Conservation (phyloP, 2,797 vertebrate genomes). For the Chromis chromis region DNA sequence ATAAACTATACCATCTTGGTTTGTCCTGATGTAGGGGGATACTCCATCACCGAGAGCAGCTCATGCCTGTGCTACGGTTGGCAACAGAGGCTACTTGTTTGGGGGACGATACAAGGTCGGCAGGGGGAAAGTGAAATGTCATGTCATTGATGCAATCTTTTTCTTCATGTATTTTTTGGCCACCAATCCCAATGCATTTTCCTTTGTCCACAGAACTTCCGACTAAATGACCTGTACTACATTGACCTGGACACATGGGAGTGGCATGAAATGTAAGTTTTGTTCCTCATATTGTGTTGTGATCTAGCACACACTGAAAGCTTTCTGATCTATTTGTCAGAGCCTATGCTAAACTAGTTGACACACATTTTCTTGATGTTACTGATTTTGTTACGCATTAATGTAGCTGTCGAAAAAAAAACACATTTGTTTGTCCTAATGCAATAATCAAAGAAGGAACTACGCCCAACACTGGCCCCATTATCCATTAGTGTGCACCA, state of each 20-base stretch:
- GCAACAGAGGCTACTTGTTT: constrained; percentile 94
- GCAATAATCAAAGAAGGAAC: not conserved
- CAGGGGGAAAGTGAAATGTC: too few relatives aligned
- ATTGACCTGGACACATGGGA: constrained; percentile 95
- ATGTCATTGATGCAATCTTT: too few relatives aligned
- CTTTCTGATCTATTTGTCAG: too few relatives aligned
- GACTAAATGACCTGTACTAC: constrained; percentile 95
- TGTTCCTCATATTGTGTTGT: not conserved
- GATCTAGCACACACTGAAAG: not conserved
- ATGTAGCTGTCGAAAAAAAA: too few relatives aligned
- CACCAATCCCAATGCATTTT: not conserved
- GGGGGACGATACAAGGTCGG: constrained; percentile 93
- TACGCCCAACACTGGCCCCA: not conserved
- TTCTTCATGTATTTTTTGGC: not conserved
- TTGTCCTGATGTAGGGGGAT: constrained; percentile 84
- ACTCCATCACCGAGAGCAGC: constrained; percentile 93
- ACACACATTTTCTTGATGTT: too few relatives aligned
- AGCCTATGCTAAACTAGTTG: too few relatives aligned
- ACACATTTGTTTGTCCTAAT: not conserved
- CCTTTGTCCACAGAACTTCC: constrained; percentile 85
- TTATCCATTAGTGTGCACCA: not conserved
- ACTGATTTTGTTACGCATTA: too few relatives aligned
- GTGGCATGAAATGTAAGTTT: constrained; percentile 92
- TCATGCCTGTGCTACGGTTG: constrained; percentile 93
- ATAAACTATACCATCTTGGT: not conserved